These are phyloP conservation scores for Tortrix viridana DNA, from an alignment of 2,888 invertebrate genomes.

Conservation along the genomic window DNA sequence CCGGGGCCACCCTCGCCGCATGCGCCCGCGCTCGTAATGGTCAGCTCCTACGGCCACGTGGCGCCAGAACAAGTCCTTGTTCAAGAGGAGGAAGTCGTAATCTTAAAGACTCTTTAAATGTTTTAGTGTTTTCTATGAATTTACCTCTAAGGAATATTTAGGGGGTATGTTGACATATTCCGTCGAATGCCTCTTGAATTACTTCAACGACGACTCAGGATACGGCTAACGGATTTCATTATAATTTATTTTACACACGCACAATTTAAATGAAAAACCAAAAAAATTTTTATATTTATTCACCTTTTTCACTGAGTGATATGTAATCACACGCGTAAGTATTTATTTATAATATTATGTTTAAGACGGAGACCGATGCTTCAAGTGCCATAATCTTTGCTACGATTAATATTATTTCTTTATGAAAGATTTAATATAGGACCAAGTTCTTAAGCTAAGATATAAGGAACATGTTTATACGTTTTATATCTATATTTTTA, in stretches of 20 bases:
- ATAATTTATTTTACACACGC: constrained; percentile 56
- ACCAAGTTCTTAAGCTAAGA: constrained; percentile 31
- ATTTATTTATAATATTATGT: constrained; percentile 43
- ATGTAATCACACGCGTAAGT: constrained; percentile 46
- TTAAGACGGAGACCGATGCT: constrained; percentile 69
- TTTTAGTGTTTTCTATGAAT: constrained; percentile 37
- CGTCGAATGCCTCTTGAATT: constrained; percentile 30
- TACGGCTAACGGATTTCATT: constrained; percentile 65
- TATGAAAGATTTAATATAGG: constrained; percentile 33
- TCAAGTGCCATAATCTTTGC: constrained; percentile 74
- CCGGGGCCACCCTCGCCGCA: constrained; percentile 67
- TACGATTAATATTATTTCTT: constrained; percentile 42
- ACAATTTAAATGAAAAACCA: constrained; percentile 61
- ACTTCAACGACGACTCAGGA: constrained; percentile 62
- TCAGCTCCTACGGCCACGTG: constrained; percentile 66
- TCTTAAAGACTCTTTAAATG: constrained; percentile 66
- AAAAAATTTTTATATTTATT: constrained; percentile 56
- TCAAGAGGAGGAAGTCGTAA: constrained; percentile 74
- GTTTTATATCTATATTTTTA: constrained; percentile 2
- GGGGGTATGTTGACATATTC: constrained; percentile 16
- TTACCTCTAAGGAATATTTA: constrained; percentile 23
- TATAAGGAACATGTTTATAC: constrained; percentile 11
- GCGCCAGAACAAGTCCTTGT: constrained; percentile 71
- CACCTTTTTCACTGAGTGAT: constrained; percentile 60
- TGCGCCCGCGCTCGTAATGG: constrained; percentile 62